Base-by-base conservation (phyloP, 2,888 invertebrate species). In the Nasonia oneida region DNA sequence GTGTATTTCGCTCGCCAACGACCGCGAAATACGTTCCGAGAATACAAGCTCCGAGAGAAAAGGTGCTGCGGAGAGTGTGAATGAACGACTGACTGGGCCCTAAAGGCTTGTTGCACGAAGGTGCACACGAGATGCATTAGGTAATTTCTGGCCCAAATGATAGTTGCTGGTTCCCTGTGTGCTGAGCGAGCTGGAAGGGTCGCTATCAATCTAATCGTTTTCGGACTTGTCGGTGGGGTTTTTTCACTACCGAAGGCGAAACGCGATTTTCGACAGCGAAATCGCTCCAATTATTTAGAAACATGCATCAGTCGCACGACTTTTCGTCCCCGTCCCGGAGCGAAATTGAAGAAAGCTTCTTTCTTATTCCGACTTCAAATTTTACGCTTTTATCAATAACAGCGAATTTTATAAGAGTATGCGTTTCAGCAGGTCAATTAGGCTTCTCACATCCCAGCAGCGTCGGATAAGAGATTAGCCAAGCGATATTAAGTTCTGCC, bases 101-200 rank as follows among this genome's bases (percentile, higher is more conserved):
- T 80, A 80, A 84, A 84, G 84, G 84, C 84, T 80, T 67, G 29
- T 64, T n/a, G 50, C 79, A 75, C 80, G 83, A 77, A 83, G 61
- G 33, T 83, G n/a, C 57, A 23, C 70, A 53, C 67, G 67, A 67
- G 67, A 61, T 78, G 77, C 77, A 83, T 71, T 78, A 73, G 70
- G 70, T 57, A 83, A 83, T 83, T 83, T 83, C 6, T 82, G n/a
- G 39, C 10, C 67, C 67, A 53, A 76, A 67, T 82, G 57, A 39
- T 83, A 83, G 53, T n/a, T 71, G 29, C 57, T 15, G 29, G 47
- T 47, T 47, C 42, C 10, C 14, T 14, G 57, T 8, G 33, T 14
- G 67, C 3, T 29, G 2, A 0, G 8, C 18, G 57, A 67, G 23
- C 29, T 14, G 12, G 39, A 57, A 37, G 37, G 37, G 29, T 53